Base-by-base conservation (phyloP, 2,797 vertebrate genomes). In the Decapterus maruadsi region DNA sequence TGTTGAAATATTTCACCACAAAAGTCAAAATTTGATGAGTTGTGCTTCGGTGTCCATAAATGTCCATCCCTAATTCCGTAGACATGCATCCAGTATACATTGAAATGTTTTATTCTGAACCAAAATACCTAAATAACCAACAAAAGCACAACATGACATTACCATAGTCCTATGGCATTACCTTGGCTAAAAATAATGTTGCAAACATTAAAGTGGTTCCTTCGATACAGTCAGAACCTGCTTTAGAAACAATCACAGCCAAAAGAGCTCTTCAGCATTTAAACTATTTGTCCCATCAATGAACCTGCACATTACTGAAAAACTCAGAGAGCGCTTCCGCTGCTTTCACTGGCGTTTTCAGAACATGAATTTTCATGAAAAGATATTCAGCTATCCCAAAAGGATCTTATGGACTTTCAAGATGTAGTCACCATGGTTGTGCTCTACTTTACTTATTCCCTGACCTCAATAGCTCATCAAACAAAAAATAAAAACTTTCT, bases 401-500 rank as follows among this genome's bases (percentile, higher is more conserved):
- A 84, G 76, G 78, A 74, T 83, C 57, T 62, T 54, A 51, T 77
- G 75, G 75, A 78, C 78, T 89, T 88, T 80, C 29, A 90, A 94
- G 90, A 90, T 82, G 80, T 75, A 87, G 87, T 80, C 87, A 83
- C 75, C 60, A 78, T 26, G 82, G 88, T 74, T 87, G 77, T 91
- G 93, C 88, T 92, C 91, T 68, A 93, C 84, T 92, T 93, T 89
- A 83, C 77, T 86, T 75, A 80, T 88, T 90, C 74, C 59, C 42
- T 91, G 92, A 92, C 92, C 92, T 88, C 83, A 80, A 92, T 91
- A 92, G 43, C 85, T 80, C 68, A 72, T 78, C 54, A 75, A 75
- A 63, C 77, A 75, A 77, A 36, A n/a, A 57, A 48, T 72, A 46
- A 72, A 75, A 77, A 51, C 60, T 76, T 74, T 78, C 69, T 67